Percentiles rank a stretch among this genome's conserved stretches.
Conservation (phyloP, 1,140 invertebrate species). For the Procambarus clarkii region DNA sequence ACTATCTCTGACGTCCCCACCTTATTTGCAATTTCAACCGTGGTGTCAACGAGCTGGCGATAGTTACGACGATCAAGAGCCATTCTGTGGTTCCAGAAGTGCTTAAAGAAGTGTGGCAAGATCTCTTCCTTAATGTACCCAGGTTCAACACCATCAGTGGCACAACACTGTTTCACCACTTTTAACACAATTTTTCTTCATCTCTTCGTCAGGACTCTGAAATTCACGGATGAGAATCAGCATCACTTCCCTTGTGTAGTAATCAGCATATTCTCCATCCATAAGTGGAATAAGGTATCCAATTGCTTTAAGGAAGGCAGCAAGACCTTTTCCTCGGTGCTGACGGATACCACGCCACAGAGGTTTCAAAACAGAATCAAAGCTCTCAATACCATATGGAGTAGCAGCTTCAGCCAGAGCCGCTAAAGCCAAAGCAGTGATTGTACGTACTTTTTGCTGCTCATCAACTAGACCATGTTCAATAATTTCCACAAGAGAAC, state of each 20-base stretch:
- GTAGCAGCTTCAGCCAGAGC: slow-evolving; percentile 98
- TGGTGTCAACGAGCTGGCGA: slow-evolving; percentile 96
- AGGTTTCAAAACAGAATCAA: slow-evolving; percentile 99
- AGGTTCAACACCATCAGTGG: slow-evolving; percentile 99
- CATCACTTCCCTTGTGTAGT: slow-evolving; percentile 99
- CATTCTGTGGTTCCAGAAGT: slow-evolving; percentile 99
- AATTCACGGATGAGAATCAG: slow-evolving; percentile 99
- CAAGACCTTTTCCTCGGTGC: slow-evolving; percentile 98
- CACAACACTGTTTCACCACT: slow-evolving; percentile 99
- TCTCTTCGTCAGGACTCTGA: slow-evolving; percentile 99
- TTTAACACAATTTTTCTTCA: slow-evolving; percentile 99
- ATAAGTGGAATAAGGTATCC: slow-evolving; percentile 99
- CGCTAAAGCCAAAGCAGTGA: slow-evolving; percentile 98
- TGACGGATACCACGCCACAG: slow-evolving; percentile 99
- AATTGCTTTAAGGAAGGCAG: slow-evolving; percentile 99
- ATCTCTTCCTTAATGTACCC: slow-evolving; percentile 99
- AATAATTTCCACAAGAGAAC: slow-evolving; percentile 99
- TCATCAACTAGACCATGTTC: slow-evolving; percentile 92
- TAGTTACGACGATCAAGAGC: slow-evolving; percentile 98
- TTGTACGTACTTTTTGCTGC: slow-evolving; percentile 91
- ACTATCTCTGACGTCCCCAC: slow-evolving; percentile 96
- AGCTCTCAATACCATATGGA: slow-evolving; percentile 99
- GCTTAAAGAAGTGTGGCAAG: slow-evolving; percentile 98
- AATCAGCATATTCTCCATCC: slow-evolving; percentile 99
- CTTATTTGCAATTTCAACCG: slow-evolving; percentile 99